phyloP scores from a whole-genome alignment of 2,113 vertebrate species.

The Columba janthina region DNA sequence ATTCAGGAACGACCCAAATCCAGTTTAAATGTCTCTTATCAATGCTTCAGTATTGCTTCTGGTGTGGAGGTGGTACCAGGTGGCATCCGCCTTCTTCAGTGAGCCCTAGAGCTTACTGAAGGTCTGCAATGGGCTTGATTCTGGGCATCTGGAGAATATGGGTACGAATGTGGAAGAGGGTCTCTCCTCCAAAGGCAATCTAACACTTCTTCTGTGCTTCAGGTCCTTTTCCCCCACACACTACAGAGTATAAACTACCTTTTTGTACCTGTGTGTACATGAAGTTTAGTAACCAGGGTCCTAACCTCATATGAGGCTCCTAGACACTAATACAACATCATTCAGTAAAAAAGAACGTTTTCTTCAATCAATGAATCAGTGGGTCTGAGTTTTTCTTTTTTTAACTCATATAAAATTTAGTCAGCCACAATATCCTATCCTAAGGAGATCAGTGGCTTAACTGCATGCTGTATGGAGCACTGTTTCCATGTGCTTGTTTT shows the following conservation, averaged over 20 bases:
- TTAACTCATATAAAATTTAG: neutral
- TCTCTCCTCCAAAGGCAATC: neutral
- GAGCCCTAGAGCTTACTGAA: neutral
- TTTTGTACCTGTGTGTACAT: neutral
- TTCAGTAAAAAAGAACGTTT: neutral
- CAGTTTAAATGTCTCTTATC: neutral
- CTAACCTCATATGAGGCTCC: neutral
- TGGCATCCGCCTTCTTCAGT: neutral
- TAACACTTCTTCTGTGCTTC: neutral
- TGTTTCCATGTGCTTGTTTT: neutral
- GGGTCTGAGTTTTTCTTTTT: neutral
- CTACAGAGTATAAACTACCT: neutral
- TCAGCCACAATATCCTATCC: neutral
- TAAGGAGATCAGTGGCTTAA: neutral
- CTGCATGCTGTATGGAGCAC: neutral
- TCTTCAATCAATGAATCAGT: neutral
- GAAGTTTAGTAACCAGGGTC: neutral
- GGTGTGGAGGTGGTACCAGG: neutral
- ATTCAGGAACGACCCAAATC: neutral
- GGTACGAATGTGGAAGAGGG: rapidly evolving
- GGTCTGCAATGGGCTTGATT: neutral
- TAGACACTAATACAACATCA: too few species aligned
- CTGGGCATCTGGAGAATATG: neutral
- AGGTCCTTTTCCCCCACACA: neutral
- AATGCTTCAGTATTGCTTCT: neutral